Conservation (phyloP, 2,797 vertebrate species). For the Centropyge bicolor region DNA sequence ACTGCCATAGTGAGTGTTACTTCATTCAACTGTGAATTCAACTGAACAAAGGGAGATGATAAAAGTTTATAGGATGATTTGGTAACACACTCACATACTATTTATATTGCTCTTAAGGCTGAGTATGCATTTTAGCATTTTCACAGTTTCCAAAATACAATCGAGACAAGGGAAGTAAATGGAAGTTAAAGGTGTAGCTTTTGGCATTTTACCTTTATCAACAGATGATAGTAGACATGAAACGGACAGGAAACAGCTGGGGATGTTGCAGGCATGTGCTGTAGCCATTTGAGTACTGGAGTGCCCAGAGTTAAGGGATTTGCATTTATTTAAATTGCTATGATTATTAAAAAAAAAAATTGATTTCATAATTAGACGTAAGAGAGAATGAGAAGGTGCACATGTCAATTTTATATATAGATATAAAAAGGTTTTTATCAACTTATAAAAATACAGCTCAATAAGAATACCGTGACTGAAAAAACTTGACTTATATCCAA, state of each 20-base stretch:
- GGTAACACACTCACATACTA: not conserved
- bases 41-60: not conserved
- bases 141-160: not conserved
- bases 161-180: not conserved
- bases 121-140: not conserved
- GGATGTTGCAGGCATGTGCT: not conserved
- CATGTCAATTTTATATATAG: not conserved
- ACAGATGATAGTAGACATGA: not conserved
- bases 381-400: not conserved
- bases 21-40: not conserved
- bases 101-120: not conserved
- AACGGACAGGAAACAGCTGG: not conserved
- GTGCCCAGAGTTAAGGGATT: not conserved
- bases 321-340: not conserved
- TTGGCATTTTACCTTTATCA: not conserved
- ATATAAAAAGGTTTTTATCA: not conserved
- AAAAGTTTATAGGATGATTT: not conserved
- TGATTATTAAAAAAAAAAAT: not conserved
- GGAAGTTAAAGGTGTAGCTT: not conserved
- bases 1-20: conserved; percentile 94
- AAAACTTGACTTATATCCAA: not conserved
- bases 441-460: not conserved
- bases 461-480: not conserved
- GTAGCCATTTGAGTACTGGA: not conserved
- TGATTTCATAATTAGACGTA: not conserved